Conservation (phyloP, 2,797 vertebrate species). For the Lacerta viridis region DNA sequence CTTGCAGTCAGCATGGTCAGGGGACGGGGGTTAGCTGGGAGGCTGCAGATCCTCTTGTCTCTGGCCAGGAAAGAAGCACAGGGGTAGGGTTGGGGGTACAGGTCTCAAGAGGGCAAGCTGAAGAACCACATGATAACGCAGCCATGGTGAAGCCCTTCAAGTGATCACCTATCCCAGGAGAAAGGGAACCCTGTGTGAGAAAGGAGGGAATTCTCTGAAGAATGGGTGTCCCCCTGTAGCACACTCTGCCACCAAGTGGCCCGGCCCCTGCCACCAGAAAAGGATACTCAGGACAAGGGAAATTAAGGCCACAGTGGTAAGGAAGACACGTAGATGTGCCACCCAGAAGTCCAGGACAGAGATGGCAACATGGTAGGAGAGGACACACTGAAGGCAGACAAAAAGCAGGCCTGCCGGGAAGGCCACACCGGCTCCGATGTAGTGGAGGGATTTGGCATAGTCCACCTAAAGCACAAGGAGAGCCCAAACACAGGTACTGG, state of each 20-base stretch:
- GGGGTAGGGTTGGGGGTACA: background rate
- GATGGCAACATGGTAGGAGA: constrained; percentile 89
- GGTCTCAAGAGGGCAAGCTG: background rate
- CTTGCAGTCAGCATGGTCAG: too few relatives aligned
- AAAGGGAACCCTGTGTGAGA: background rate
- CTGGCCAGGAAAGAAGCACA: background rate
- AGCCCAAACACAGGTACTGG: background rate
- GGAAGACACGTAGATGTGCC: constrained; percentile 89
- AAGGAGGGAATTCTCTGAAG: background rate
- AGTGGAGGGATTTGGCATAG: constrained; percentile 92
- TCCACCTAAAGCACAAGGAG: constrained; percentile 84
- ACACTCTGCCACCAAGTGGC: too few relatives aligned
- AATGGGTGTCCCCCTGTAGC: too few relatives aligned
- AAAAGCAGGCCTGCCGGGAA: constrained; percentile 93
- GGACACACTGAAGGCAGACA: constrained; percentile 91
- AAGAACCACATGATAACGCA: background rate
- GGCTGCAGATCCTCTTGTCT: too few relatives aligned
- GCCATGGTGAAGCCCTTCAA: background rate
- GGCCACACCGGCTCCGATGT: constrained; percentile 90
- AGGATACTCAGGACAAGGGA: constrained; percentile 95
- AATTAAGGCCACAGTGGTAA: constrained; percentile 87
- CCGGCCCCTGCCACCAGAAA: constrained; percentile 25
- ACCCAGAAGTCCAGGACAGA: constrained; percentile 90
- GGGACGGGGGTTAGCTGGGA: too few relatives aligned
- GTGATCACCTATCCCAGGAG: background rate